Percentiles rank a stretch among this genome's conserved stretches.
Conservation (phyloP, 2,888 invertebrate species). For the Temnothorax rugatulus region DNA sequence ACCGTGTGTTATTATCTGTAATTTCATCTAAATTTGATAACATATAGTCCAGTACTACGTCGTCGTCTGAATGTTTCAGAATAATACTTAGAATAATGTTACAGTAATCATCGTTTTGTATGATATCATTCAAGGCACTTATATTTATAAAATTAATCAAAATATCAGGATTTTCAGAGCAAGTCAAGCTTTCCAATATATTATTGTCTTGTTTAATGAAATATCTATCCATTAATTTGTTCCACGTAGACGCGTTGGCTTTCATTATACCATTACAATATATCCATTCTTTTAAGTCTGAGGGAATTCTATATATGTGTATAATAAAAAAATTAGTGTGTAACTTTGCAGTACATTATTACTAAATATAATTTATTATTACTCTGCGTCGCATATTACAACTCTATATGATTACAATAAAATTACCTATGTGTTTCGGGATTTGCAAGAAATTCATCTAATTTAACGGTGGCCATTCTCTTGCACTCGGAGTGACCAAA, state of each 20-base stretch:
- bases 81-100: neutral
- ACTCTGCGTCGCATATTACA: neutral
- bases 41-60: conserved; percentile 33
- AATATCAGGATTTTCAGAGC: conserved; percentile 85
- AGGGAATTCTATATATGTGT: conserved; percentile 32
- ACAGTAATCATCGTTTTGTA: neutral
- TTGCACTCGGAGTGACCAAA: conserved; percentile 65
- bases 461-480: conserved; percentile 59
- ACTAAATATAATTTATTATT: neutral
- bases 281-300: conserved; percentile 71
- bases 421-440: conserved; percentile 46
- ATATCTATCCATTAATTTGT: conserved; percentile 57
- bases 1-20: neutral
- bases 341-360: neutral
- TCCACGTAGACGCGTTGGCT: conserved; percentile 70
- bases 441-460: conserved; percentile 62
- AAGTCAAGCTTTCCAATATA: conserved; percentile 85
- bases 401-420: neutral
- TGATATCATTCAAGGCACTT: conserved; percentile 23
- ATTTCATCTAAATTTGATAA: conserved; percentile 37
- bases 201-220: neutral
- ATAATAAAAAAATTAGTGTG: neutral
- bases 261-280: conserved; percentile 86
- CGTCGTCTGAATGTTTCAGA: neutral
- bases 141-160: conserved; percentile 74